phyloP scores from a whole-genome alignment of 2,113 vertebrate species.

The Amblyopsis rosae region DNA sequence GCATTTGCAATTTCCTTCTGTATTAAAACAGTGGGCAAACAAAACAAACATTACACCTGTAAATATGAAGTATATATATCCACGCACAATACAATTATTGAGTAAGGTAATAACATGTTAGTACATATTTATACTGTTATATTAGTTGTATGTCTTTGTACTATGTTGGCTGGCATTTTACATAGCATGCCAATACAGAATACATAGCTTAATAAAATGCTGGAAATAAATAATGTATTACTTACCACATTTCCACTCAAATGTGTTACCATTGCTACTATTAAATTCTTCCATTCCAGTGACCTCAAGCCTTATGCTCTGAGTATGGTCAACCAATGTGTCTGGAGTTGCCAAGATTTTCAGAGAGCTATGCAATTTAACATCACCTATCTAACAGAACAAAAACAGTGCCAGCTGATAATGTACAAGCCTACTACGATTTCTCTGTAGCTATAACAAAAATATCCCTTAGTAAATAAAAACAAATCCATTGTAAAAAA shows the following conservation, averaged over 20 bases:
- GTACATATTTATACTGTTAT: too few species aligned
- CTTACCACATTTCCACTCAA: conserved; percentile 75
- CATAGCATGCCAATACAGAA: too few species aligned
- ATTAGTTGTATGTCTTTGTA: too few species aligned
- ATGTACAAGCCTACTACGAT: neutral
- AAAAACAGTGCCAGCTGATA: conserved; percentile 21
- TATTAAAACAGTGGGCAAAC: conserved; percentile 19
- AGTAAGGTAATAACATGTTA: too few species aligned
- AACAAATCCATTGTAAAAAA: neutral
- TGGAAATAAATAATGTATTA: neutral
- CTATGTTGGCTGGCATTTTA: too few species aligned
- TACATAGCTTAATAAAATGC: too few species aligned
- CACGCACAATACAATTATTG: neutral
- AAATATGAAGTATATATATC: neutral
- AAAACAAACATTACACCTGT: neutral
- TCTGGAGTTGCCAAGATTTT: conserved; percentile 57
- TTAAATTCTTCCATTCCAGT: conserved; percentile 41
- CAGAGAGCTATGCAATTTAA: conserved; percentile 23
- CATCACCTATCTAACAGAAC: conserved; percentile 47
- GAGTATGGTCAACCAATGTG: conserved; percentile 43
- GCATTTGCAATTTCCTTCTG: conserved; percentile 69
- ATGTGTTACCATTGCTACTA: conserved; percentile 30
- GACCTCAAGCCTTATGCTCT: conserved; percentile 52
- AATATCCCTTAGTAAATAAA: neutral
- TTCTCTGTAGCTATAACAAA: neutral